Evolutionary conservation across 2,113 vertebrate genomes (phyloP), one percentile per base, ranked within the genome.

Genomic region (Ceuthmochares aereus): DNA sequence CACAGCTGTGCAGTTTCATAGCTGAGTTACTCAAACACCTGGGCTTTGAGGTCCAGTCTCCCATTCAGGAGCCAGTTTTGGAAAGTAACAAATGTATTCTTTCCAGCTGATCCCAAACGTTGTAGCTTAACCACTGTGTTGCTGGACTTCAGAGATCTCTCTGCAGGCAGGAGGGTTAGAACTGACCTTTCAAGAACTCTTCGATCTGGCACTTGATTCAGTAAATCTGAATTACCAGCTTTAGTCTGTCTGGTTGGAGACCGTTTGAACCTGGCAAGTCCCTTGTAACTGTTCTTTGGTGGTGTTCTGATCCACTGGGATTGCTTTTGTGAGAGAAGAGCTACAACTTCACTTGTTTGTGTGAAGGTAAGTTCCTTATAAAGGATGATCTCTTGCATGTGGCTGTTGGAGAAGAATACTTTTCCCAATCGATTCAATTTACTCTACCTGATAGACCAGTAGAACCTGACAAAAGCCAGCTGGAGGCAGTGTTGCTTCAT

Each of bases 321-420:
- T 81, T 42, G 42, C 12, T 84, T 52, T 26, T 55, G 56, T 66
- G 29, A 68, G 66, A 59, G 54, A 42, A 63, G 45, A 72, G 12
- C 55, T 80, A 2, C 1, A 2, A 5, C 32, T 80, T 85, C 34
- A 10, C 32, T 70, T 1, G 0, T 14, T 30, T 74, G 6, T 20
- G 14, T 77, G 69, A 14, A 45, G 40, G 7, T 13, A 30, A 64
- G 43, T 63, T 76, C 79, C 62, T 72, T 64, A 7, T 4, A 1
- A 49, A 4, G 2, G 25, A 12, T 64, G 34, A 7, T 27, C 59
- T 55, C 54, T 88, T 70, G 20, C 7, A 10, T 18, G 32, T 79
- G 12, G 4, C 81, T 60, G 68, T 68, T 55, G 12, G 23, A 64
- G 43, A 87, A 17, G 43, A 87, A 17, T 22, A 5, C 30, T 84